Percentiles rank a stretch among this genome's conserved stretches.
Conservation (phyloP, 2,888 invertebrate species). For the Hypselothyrea guttata region DNA sequence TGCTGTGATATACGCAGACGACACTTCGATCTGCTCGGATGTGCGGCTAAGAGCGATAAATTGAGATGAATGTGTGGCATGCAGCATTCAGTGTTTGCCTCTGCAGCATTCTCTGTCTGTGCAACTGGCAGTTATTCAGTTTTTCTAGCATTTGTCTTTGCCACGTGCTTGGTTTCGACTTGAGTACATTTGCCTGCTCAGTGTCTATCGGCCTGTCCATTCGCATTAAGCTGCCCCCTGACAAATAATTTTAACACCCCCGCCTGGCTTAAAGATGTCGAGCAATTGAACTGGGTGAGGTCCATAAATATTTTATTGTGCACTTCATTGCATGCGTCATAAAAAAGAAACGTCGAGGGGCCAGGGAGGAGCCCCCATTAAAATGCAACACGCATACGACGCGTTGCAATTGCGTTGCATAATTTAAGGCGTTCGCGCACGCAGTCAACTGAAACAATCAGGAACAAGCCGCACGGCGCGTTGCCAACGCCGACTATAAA, state of each 20-base stretch:
- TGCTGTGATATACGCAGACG: slow-evolving; percentile 54
- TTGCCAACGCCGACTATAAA: slow-evolving; percentile 58
- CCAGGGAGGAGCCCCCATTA: slow-evolving; percentile 46
- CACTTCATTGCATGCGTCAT: slow-evolving; percentile 52
- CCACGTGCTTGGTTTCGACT: slow-evolving; percentile 19
- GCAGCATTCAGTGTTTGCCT: slow-evolving; percentile 10
- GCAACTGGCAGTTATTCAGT: slow-evolving; percentile 17
- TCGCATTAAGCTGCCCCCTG: slow-evolving; percentile 11
- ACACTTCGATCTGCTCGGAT: slow-evolving; percentile 63
- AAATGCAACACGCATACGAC: slow-evolving; percentile 70
- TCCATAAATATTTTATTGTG: slow-evolving; percentile 60
- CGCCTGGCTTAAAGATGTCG: slow-evolving; percentile 21
- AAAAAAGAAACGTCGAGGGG: slow-evolving; percentile 25
- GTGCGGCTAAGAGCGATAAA: slow-evolving; percentile 65
- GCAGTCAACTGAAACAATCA: slow-evolving; percentile 59
- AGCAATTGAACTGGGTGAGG: slow-evolving; percentile 21
- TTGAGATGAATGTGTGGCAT: slow-evolving; percentile 70
- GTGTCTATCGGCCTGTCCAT: slow-evolving; percentile 49
- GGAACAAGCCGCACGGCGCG: slow-evolving; percentile 22
- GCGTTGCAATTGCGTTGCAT: slow-evolving; percentile 60
- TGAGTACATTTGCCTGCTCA: slow-evolving; percentile 61
- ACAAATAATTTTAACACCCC: slow-evolving; percentile 34
- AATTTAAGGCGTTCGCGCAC: slow-evolving; percentile 66
- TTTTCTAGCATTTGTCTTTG: slow-evolving; percentile 13
- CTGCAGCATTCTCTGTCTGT: slow-evolving; percentile 1